Percentiles rank a stretch among this genome's conserved stretches.
Evolutionary conservation across 1,140 invertebrate genomes (phyloP).

Genomic region (Tetranychus cinnabarinus): DNA sequence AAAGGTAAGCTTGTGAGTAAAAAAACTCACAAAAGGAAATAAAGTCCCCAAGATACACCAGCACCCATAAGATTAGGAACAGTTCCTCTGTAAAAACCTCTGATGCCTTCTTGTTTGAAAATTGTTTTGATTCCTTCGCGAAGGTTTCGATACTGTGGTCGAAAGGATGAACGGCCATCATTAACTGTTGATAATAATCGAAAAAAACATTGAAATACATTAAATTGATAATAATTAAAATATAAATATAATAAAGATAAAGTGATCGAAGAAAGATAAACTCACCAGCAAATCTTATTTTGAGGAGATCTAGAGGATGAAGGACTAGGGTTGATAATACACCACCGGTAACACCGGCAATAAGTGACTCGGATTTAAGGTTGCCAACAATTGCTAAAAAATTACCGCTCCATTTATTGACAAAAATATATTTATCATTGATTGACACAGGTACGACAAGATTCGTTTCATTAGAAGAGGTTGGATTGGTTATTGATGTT

Average conservation of each 20-base stretch:
- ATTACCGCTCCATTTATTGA: not conserved
- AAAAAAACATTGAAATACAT: not conserved
- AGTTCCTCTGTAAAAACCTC: slow-evolving; percentile 78
- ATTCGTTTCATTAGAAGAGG: not conserved
- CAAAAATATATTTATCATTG: too few relatives aligned
- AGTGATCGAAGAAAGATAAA: slow-evolving; percentile 1
- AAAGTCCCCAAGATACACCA: slow-evolving; percentile 86
- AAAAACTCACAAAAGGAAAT: slow-evolving; percentile 79
- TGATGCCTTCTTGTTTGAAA: slow-evolving; percentile 47
- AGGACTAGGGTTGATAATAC: slow-evolving; percentile 55
- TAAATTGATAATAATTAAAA: slow-evolving; percentile 8
- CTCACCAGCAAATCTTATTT: slow-evolving; percentile 84
- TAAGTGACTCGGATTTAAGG: slow-evolving; percentile 67
- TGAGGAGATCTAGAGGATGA: slow-evolving; percentile 74
- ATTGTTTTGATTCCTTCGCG: slow-evolving; percentile 66
- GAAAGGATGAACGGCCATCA: slow-evolving; percentile 46
- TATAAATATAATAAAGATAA: not conserved
- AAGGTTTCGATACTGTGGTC: slow-evolving; percentile 69
- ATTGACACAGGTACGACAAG: not conserved
- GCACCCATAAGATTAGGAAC: slow-evolving; percentile 86
- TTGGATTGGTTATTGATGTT: too few relatives aligned
- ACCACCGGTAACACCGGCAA: slow-evolving; percentile 81
- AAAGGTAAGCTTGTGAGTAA: not conserved
- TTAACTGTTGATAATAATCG: slow-evolving; percentile 37
- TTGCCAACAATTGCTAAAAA: not conserved